Conservation (phyloP, 1,140 invertebrate species). For the Bombus consobrinus region DNA sequence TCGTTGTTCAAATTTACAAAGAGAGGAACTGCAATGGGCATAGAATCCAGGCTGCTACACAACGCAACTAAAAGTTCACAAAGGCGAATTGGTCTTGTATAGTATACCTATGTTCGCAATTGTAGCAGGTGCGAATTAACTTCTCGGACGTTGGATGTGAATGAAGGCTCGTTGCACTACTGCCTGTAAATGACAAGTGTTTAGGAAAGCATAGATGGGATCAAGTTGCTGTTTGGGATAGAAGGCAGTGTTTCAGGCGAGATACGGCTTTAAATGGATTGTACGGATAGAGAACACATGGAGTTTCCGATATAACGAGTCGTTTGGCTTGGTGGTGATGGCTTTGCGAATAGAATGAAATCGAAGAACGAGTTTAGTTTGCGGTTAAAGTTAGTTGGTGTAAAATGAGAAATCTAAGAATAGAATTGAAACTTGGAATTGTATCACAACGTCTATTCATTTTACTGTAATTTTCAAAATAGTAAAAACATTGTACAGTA, state of each 20-base stretch:
- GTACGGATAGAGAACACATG: too few species aligned
- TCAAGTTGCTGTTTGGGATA: neutral
- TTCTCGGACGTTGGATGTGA: neutral
- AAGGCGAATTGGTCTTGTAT: neutral
- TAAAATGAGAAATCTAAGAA: neutral
- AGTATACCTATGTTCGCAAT: neutral
- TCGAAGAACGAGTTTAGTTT: neutral
- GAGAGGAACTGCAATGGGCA: neutral
- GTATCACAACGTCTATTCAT: too few species aligned
- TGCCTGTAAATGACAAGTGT: slow-evolving; percentile 19
- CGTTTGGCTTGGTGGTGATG: neutral
- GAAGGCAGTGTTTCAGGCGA: neutral
- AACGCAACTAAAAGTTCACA: neutral
- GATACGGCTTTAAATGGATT: neutral
- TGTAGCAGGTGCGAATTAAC: neutral
- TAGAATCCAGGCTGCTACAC: neutral
- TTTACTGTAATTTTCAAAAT: neutral
- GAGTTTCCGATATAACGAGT: too few species aligned
- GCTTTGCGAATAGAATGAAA: neutral
- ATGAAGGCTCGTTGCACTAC: neutral
- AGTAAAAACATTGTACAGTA: too few species aligned
- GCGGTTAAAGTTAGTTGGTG: neutral
- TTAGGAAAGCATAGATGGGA: neutral
- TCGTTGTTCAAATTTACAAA: neutral
- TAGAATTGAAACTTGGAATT: neutral